Conservation (phyloP, 1,140 invertebrate genomes). For the Asbolus verrucosus region DNA sequence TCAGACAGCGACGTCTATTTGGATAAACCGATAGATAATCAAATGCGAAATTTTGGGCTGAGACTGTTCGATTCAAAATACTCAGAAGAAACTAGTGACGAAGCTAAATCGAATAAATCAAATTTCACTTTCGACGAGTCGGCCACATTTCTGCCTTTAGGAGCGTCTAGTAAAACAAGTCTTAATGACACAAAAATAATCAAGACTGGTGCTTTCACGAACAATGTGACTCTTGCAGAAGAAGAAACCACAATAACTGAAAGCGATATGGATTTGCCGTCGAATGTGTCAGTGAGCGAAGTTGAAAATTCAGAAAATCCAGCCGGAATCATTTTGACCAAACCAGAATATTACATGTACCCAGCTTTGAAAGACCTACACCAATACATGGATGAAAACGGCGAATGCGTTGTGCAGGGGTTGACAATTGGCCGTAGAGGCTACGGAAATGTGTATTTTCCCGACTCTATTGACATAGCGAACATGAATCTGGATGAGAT, state of each 20-base stretch:
- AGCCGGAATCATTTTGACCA: constrained; percentile 58
- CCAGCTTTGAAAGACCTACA: constrained; percentile 83
- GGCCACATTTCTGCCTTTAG: neutral
- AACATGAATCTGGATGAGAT: constrained; percentile 91
- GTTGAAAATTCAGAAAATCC: constrained; percentile 23
- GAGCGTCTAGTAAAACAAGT: neutral
- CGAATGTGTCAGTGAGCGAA: neutral
- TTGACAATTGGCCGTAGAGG: constrained; percentile 87
- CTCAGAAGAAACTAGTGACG: neutral
- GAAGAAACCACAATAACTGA: neutral
- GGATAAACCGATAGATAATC: neutral
- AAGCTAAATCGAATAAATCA: neutral
- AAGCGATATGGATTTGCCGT: neutral
- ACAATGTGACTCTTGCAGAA: neutral
- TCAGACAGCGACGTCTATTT: neutral
- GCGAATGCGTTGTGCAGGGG: constrained; percentile 87
- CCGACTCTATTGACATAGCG: constrained; percentile 88
- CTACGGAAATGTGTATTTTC: constrained; percentile 94
- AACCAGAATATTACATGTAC: constrained; percentile 85
- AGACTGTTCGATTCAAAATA: neutral
- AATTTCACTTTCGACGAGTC: neutral
- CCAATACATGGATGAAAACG: constrained; percentile 74
- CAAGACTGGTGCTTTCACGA: neutral
- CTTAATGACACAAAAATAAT: neutral
- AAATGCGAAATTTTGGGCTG: neutral